These are phyloP conservation scores for Periplaneta americana DNA, from an alignment of 1,140 invertebrate genomes.

Conservation along the genomic window DNA sequence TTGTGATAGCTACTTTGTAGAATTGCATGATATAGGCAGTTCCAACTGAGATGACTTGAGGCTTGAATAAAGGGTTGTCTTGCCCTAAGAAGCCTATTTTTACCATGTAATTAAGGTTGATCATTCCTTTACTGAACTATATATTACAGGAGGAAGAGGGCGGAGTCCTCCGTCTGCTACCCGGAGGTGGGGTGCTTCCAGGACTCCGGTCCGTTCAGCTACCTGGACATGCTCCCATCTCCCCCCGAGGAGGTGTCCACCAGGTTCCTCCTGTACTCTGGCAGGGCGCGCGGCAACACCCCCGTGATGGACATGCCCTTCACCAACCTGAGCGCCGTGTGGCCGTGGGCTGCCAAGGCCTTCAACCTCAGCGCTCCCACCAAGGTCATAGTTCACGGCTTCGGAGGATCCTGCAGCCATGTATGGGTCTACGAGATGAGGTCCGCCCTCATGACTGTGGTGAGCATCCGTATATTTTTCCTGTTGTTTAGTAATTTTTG, in stretches of 20 bases:
- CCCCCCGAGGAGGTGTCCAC: conserved; percentile 85
- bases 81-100: too few relatives aligned
- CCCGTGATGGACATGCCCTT: conserved; percentile 60
- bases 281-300: conserved; percentile 27
- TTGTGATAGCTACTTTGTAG: neutral
- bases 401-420: conserved; percentile 82
- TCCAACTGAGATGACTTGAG: neutral
- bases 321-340: conserved; percentile 56
- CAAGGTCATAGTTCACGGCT: conserved; percentile 91
- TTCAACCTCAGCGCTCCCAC: conserved; percentile 60
- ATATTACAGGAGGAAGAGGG: conserved; percentile 9
- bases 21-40: neutral
- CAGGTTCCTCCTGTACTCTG: conserved; percentile 44
- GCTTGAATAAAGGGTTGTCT: neutral
- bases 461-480: too few relatives aligned
- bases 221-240: conserved; percentile 82
- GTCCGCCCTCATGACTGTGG: conserved; percentile 79
- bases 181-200: conserved; percentile 90
- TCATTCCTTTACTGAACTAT: too few relatives aligned
- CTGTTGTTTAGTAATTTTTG: too few relatives aligned
- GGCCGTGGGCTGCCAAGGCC: conserved; percentile 51
- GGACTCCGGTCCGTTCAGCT: conserved; percentile 85
- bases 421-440: conserved; percentile 93
- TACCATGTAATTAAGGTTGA: too few relatives aligned
- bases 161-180: conserved; percentile 72